Conservation (phyloP, 2,888 invertebrate genomes). For the Nymphalis polychloros region DNA sequence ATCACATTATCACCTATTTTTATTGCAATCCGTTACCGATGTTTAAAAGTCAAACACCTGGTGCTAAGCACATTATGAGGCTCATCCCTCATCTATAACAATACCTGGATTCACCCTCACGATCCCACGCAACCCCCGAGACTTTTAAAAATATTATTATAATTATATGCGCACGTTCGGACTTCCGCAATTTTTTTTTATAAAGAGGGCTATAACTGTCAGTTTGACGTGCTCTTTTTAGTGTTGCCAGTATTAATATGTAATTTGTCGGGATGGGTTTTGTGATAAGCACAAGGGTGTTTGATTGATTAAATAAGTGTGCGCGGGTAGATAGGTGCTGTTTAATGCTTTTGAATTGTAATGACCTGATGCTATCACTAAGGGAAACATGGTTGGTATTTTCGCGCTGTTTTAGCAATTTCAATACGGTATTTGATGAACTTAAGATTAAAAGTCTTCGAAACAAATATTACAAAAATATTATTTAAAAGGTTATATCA, state of each 20-base stretch:
- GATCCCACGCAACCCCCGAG: slow-evolving; percentile 68
- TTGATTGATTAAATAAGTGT: slow-evolving; percentile 80
- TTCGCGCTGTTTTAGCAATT: slow-evolving; percentile 2
- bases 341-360: slow-evolving; percentile 64
- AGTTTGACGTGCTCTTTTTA: slow-evolving; percentile 69
- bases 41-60: slow-evolving; percentile 54
- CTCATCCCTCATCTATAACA: slow-evolving; percentile 58
- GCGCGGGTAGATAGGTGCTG: slow-evolving; percentile 68
- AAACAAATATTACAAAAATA: no score
- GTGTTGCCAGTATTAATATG: slow-evolving; percentile 73
- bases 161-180: slow-evolving; percentile 69
- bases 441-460: no score
- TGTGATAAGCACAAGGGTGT: slow-evolving; percentile 68
- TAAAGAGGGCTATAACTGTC: slow-evolving; percentile 58
- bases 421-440: no score
- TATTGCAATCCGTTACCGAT: slow-evolving; percentile 16
- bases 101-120: slow-evolving; percentile 60
- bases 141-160: slow-evolving; percentile 77
- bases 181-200: slow-evolving; percentile 65
- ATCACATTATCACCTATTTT: slow-evolving; percentile 12
- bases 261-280: slow-evolving; percentile 75
- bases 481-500: no score
- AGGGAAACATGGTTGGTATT: slow-evolving; percentile 32
- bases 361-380: slow-evolving; percentile 49
- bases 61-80: slow-evolving; percentile 62